phyloP scores from a whole-genome alignment of 2,113 vertebrate genomes.

The Petaurus breviceps region DNA sequence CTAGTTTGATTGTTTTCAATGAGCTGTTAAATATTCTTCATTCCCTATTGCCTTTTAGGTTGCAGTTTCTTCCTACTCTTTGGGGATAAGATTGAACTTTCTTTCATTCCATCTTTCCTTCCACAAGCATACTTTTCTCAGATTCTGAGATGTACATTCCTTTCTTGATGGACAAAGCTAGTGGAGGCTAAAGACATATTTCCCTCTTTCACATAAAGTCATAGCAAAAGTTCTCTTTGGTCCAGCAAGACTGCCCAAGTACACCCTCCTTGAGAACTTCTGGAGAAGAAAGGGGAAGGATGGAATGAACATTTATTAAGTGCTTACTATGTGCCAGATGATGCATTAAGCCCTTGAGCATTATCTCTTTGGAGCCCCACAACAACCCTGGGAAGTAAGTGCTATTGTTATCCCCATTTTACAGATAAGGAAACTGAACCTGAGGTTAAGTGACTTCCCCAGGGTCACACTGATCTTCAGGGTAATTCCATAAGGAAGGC shows the following conservation, averaged over 20 bases:
- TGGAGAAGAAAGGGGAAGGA: too few relatives aligned
- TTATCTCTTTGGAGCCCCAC: neutral
- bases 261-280: too few relatives aligned
- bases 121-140: neutral
- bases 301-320: neutral
- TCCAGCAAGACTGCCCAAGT: neutral
- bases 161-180: neutral
- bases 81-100: neutral
- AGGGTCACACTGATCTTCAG: neutral
- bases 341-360: neutral
- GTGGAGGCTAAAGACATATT: too few relatives aligned
- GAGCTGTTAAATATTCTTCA: neutral
- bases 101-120: too few relatives aligned
- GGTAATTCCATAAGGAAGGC: neutral
- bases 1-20: neutral
- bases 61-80: neutral
- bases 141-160: neutral
- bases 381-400: neutral
- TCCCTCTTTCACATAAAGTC: neutral
- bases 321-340: neutral
- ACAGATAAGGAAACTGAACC: neutral
- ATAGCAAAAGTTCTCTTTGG: neutral
- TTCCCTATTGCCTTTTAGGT: neutral
- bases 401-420: neutral
- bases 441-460: neutral